Evolutionary conservation across 2,113 vertebrate genomes (phyloP).

Genomic region (Forbesichthys papilliferus): DNA sequence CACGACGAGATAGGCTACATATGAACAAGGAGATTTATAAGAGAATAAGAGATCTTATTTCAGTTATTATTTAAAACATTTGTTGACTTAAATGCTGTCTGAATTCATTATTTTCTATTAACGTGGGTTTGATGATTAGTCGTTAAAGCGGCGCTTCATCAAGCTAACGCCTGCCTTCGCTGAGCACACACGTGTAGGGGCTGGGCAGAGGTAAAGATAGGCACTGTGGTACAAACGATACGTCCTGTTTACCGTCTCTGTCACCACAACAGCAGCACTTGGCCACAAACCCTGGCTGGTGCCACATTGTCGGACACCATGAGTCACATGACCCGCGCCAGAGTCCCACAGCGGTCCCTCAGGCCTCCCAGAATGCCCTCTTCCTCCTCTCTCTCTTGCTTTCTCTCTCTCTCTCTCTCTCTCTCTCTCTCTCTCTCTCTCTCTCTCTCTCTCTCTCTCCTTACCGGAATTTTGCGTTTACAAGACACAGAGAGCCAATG

Average conservation of each 20-base stretch:
- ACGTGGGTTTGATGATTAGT: neutral
- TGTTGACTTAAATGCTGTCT: no score
- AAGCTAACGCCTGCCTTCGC: neutral
- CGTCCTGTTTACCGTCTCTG: conserved; percentile 53
- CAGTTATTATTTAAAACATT: no score
- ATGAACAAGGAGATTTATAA: conserved; percentile 21
- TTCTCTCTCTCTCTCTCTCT: neutral
- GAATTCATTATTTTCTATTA: no score
- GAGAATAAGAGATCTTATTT: no score
- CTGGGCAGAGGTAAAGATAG: conserved; percentile 41
- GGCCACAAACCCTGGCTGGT: conserved; percentile 68
- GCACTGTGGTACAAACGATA: conserved; percentile 53
- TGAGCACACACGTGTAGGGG: conserved; percentile 6
- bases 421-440: neutral
- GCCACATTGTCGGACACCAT: conserved; percentile 64
- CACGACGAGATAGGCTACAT: conserved; percentile 50
- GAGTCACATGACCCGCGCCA: conserved; percentile 66
- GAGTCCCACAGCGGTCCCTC: conserved; percentile 57
- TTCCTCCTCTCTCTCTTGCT: neutral
- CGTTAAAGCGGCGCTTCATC: neutral
- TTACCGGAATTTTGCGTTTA: conserved; percentile 65
- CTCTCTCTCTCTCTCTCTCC: conserved; percentile 13
- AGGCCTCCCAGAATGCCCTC: conserved; percentile 50
- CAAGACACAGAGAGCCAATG: conserved; percentile 52
- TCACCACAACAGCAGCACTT: conserved; percentile 60